Conservation (phyloP, 2,888 invertebrate species). For the Drosophila kokeensis region DNA sequence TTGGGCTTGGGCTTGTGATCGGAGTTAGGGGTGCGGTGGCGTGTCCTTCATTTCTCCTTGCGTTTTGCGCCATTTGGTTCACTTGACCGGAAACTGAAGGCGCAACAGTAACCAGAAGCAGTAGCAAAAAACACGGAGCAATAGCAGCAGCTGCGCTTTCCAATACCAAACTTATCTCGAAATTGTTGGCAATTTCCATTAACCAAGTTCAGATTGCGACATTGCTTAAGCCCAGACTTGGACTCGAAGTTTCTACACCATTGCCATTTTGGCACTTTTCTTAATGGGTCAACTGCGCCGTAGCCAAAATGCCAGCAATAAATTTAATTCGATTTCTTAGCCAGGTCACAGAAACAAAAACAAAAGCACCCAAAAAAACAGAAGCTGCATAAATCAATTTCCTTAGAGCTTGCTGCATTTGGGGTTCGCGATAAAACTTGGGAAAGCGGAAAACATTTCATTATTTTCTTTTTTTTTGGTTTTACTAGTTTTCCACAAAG, state of each 20-base stretch:
- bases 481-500: slow-evolving; percentile 12
- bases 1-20: neutral
- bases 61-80: slow-evolving; percentile 53
- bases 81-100: slow-evolving; percentile 69
- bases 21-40: neutral
- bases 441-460: slow-evolving; percentile 50
- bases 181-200: slow-evolving; percentile 63
- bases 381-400: slow-evolving; percentile 73
- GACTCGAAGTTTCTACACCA: slow-evolving; percentile 4
- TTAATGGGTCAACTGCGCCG: slow-evolving; percentile 66
- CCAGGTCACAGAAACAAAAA: slow-evolving; percentile 18
- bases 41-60: slow-evolving; percentile 65
- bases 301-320: slow-evolving; percentile 55
- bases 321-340: slow-evolving; percentile 56
- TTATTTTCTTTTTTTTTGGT: slow-evolving; percentile 44
- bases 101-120: slow-evolving; percentile 33
- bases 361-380: slow-evolving; percentile 7
- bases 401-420: slow-evolving; percentile 34
- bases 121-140: slow-evolving; percentile 4
- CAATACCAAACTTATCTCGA: slow-evolving; percentile 53
- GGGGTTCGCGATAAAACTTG: slow-evolving; percentile 46
- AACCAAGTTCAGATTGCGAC: slow-evolving; percentile 39
- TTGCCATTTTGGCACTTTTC: slow-evolving; percentile 32
- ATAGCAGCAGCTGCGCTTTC: slow-evolving; percentile 25
- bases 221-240: slow-evolving; percentile 16